Percentiles rank a stretch among this genome's conserved stretches.
Conservation (phyloP, 2,113 vertebrate species). For the Rhinolophus sinicus region DNA sequence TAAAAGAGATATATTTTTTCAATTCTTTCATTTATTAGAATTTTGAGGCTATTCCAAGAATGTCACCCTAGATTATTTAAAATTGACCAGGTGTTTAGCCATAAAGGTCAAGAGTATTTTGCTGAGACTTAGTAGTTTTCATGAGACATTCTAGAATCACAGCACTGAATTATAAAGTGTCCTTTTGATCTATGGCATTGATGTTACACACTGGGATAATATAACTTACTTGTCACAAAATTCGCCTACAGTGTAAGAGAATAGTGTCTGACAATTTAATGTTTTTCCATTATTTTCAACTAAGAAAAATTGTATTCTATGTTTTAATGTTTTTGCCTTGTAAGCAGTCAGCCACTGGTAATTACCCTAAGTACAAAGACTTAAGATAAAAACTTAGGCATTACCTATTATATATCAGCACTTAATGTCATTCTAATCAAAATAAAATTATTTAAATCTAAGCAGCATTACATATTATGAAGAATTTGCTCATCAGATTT, state of each 20-base stretch:
- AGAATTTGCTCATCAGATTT: constrained; percentile 29
- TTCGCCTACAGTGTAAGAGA: background rate
- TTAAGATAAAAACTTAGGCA: background rate
- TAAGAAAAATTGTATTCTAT: constrained; percentile 16
- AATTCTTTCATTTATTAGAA: constrained; percentile 51
- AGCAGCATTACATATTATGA: background rate
- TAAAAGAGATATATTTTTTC: background rate
- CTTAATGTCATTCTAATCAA: constrained; percentile 57
- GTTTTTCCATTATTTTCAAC: constrained; percentile 45
- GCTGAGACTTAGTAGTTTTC: constrained; percentile 47
- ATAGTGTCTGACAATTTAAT: constrained; percentile 47
- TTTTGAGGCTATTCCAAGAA: constrained; percentile 55
- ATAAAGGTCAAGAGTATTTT: constrained; percentile 63
- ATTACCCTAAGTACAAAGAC: constrained; percentile 25
- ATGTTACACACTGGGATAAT: background rate
- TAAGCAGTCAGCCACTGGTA: constrained; percentile 29
- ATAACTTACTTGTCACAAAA: constrained; percentile 48
- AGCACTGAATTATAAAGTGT: constrained; percentile 39
- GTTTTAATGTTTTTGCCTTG: constrained; percentile 41
- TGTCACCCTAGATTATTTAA: constrained; percentile 57
- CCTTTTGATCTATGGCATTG: constrained; percentile 7
- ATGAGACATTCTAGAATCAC: constrained; percentile 11
- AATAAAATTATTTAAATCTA: constrained; percentile 55
- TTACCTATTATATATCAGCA: background rate
- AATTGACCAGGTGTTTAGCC: constrained; percentile 50